phyloP scores from a whole-genome alignment of 2,113 vertebrate species.

The Vidua chalybeata region DNA sequence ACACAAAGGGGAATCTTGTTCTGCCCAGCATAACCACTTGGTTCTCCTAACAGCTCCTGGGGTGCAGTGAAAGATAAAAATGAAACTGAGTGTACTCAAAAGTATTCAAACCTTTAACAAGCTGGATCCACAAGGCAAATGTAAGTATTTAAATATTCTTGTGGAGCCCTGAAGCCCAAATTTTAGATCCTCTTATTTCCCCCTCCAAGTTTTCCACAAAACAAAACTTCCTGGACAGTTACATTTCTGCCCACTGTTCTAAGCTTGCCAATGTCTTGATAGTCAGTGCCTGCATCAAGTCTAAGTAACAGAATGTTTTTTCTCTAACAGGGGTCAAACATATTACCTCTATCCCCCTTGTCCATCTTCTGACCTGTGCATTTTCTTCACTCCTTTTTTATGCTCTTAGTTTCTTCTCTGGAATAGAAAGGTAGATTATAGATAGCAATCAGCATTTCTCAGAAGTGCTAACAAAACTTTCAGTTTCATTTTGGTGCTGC shows the following conservation, averaged over 20 bases:
- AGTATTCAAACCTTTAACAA: not conserved
- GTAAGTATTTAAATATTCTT: not conserved
- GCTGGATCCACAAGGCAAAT: not conserved
- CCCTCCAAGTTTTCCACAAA: not conserved
- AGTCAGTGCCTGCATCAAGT: not conserved
- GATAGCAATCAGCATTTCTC: not conserved
- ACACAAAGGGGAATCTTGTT: not conserved
- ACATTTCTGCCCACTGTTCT: not conserved
- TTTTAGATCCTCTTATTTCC: not conserved
- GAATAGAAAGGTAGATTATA: not conserved
- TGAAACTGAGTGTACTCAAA: not conserved
- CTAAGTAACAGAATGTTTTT: not conserved
- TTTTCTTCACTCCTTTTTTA: not conserved
- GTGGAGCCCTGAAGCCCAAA: not conserved
- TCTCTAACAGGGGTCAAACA: not conserved
- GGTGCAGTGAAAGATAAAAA: not conserved
- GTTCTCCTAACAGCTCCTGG: not conserved
- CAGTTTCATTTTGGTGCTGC: not conserved
- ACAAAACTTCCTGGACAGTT: not conserved
- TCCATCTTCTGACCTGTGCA: not conserved
- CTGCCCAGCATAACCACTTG: not conserved
- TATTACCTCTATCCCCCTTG: not conserved
- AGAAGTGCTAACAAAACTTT: not conserved
- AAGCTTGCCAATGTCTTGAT: not conserved
- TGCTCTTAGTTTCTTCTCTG: not conserved